Evolutionary conservation across 23 tunicate genomes (phyloP).

Genomic region (Trididemnum nubilum): DNA sequence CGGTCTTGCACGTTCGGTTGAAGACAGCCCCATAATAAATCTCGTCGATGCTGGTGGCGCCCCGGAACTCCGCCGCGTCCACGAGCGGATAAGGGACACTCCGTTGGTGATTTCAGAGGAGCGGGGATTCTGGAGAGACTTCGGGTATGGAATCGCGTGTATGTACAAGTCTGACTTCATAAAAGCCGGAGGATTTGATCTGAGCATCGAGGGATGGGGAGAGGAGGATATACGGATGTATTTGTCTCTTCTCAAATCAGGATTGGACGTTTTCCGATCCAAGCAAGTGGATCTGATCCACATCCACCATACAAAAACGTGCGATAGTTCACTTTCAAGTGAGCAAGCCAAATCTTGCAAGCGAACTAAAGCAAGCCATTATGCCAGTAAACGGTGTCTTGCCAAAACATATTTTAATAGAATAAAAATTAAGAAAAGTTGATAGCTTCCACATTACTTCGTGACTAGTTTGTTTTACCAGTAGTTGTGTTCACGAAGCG

Average conservation of each 20-base stretch:
- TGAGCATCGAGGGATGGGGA: conserved; percentile 95
- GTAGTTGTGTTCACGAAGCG: no score
- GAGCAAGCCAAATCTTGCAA: conserved; percentile 75
- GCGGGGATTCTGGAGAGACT: conserved; percentile 90
- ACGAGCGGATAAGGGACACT: conserved; percentile 50
- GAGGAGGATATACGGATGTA: conserved; percentile 81
- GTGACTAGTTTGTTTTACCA: no score
- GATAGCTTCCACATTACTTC: conserved; percentile 1
- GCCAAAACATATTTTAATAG: conserved; percentile 50
- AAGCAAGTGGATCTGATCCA: conserved; percentile 73
- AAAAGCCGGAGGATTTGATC: conserved; percentile 79
- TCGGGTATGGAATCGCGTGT: conserved; percentile 91
- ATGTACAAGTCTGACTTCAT: conserved; percentile 80
- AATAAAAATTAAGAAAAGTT: background rate
- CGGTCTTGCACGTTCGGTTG: conserved; percentile 30
- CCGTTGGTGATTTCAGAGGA: conserved; percentile 59
- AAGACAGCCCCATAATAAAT: conserved; percentile 7
- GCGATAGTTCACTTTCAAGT: conserved; percentile 46
- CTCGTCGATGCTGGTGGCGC: conserved; percentile 15
- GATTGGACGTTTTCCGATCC: conserved; percentile 64
- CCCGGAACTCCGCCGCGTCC: conserved; percentile 28
- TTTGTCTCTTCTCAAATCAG: conserved; percentile 52
- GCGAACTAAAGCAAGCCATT: conserved; percentile 80
- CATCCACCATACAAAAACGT: conserved; percentile 73
- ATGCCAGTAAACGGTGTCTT: conserved; percentile 70